Percentiles rank a stretch among this genome's conserved stretches.
Evolutionary conservation across 2,113 vertebrate genomes (phyloP).

Genomic region (Lepus europaeus): DNA sequence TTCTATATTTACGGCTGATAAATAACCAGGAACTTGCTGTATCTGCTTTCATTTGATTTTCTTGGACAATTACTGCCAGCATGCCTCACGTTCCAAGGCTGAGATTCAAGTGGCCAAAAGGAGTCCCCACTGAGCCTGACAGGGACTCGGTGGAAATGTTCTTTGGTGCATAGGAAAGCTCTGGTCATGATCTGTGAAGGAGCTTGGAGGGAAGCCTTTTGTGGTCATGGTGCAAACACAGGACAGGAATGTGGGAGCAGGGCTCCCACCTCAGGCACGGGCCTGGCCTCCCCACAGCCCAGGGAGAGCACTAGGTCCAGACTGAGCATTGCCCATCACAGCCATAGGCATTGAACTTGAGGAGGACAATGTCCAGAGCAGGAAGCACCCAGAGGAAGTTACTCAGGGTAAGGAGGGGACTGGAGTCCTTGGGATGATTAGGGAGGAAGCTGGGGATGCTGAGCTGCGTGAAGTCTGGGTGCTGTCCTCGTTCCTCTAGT

Average conservation of each 20-base stretch:
- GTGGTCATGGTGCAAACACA: not conserved
- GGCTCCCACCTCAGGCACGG: not conserved
- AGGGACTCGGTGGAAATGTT: not conserved
- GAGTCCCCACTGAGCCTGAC: conserved; percentile 56
- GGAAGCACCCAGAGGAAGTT: not conserved
- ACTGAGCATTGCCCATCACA: not conserved
- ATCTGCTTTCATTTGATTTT: conserved; percentile 57
- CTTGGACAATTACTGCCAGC: conserved; percentile 59
- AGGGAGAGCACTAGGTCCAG: not conserved
- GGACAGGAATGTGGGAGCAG: not conserved
- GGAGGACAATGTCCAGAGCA: not conserved
- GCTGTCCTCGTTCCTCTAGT: not conserved
- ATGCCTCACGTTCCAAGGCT: not conserved
- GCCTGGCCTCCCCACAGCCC: not conserved
- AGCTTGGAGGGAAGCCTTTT: not conserved
- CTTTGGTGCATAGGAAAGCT: not conserved
- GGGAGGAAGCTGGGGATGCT: too few species aligned
- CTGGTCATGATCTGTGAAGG: not conserved
- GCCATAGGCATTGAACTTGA: not conserved
- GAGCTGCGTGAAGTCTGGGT: too few species aligned
- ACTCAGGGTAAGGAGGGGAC: not conserved
- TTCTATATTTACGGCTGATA: not conserved
- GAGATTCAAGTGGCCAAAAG: conserved; percentile 42
- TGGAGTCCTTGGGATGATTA: not conserved
- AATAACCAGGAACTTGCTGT: conserved; percentile 62